Base-by-base conservation (phyloP, 2,797 vertebrate species). In the Ctenopoma multispine region DNA sequence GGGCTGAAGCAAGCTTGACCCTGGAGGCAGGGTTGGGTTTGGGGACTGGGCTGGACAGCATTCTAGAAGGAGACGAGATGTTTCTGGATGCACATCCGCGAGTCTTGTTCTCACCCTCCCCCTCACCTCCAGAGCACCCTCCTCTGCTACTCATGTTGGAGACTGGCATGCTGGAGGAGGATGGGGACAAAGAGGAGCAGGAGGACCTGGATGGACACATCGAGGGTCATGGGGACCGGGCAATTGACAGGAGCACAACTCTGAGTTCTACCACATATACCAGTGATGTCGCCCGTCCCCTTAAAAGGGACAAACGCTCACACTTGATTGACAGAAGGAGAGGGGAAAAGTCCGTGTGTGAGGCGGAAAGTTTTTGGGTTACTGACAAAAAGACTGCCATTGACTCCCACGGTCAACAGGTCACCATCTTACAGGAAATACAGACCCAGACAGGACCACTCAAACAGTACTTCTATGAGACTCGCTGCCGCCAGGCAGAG, bases 401-500 rank as follows among this genome's bases (percentile, higher is more conserved):
- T 48, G 96, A 97, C 89, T 40, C 81, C 1, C 75, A 89, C 1
- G 92, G 93, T 15, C 83, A 89, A 0, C 90, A 78, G 0, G 96
- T 98, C 86, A 95, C 93, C 34, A 92, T 98, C 81, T 21, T 98
- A 64, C 90, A 94, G 7, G 92, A 95, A 69, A 95, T 98, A 85
- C 95, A 94, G 62, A 96, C 96, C 0, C 94, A 94, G 27, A 95
- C 90, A 0, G 95, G 96, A 5, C 92, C 93, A 0, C 89, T 97
- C 46, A 94, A 93, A 36, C 96, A 98, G 92, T 96, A 94, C 93
- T 98, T 98, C 82, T 97, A 91, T 0, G 96, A 97, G 92, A 97
- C 96, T 0, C 94, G 94, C 40, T 98, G 96, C 83, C 90, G 90
- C 5, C 70, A 68, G 51, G 63, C 87, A 0, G 87, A 92, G 50